A percentile compares a stretch with the other conserved stretches of the same genome.
These are phyloP conservation scores for Agrypnia vestita DNA, from an alignment of 1,140 invertebrate species.

Conservation along the genomic window DNA sequence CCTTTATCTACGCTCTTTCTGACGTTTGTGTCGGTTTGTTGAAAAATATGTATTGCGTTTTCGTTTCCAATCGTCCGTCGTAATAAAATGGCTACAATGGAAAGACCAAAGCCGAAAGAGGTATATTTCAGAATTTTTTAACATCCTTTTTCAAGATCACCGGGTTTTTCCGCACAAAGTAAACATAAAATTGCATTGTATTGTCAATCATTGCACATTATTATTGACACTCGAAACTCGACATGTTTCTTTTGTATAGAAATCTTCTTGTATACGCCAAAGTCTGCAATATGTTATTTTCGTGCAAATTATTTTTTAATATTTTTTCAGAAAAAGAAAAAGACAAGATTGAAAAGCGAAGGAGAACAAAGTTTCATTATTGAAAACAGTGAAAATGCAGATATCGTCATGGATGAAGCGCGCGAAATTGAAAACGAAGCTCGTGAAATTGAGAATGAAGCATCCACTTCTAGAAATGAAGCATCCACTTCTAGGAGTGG, in stretches of 20 bases:
- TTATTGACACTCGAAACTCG: constrained; percentile 16
- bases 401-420: background rate
- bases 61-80: background rate
- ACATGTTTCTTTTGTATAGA: background rate
- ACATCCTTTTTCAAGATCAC: no score
- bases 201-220: constrained; percentile 13
- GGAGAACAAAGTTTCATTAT: background rate
- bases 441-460: constrained; percentile 1
- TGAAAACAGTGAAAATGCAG: background rate
- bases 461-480: background rate
- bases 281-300: background rate
- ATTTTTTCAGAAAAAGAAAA: constrained; percentile 41
- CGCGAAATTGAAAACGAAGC: background rate
- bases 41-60: constrained; percentile 42
- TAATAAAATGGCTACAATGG: constrained; percentile 47
- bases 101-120: constrained; percentile 47
- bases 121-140: constrained; percentile 13
- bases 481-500: background rate
- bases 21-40: constrained; percentile 7
- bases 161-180: background rate
- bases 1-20: constrained; percentile 21
- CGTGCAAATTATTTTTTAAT: background rate
- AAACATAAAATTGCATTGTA: background rate
- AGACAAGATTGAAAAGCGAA: constrained; percentile 34
- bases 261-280: background rate